Base-by-base conservation (phyloP, 2,797 vertebrate genomes). In the Peromyscus nudipes region DNA sequence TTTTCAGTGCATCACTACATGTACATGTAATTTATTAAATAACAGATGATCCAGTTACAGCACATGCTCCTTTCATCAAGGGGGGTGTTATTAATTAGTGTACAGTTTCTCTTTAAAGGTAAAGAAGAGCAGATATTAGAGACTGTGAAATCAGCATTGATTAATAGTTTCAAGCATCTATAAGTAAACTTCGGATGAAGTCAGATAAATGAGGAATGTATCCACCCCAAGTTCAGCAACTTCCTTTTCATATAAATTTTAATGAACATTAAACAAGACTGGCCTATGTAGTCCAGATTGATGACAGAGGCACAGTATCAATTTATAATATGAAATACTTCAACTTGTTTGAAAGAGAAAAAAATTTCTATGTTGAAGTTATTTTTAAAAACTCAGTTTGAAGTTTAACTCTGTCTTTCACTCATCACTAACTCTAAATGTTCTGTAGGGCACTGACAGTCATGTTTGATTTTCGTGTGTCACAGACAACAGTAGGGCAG, bases 121-220 rank as follows among this genome's bases (percentile, higher is more conserved):
- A 93, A 43, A 25, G 23, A 81, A 95, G 62, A 37, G 17, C 10
- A 76, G 4, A 73, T 86, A 95, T 88, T 46, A 62, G 77, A 96
- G 60, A 65, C 4, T 23, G 34, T 52, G 43, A 12, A 21, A 67
- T 92, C 7, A 88, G 62, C 91, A 65, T 16, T 65, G n/a, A 12
- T 83, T 64, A 71, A 21, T 69, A 69, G 71, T 95, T 96, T 86
- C 65, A 94, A 97, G 64, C 34, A 65, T 88, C 16, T 25, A 1
- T 76, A 14, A 84, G 13, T 81, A 87, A 89, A 85, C 46, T 82
- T 89, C 29, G 5, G 60, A 93, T 3, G 6, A 94, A 84, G 4
- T 16, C 52, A 67, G n/a, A 94, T 4, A 80, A 12, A 67, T 55
- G 80, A 91, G 83, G 86, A 73, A 88, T 14, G 13, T 52, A 69